These are phyloP conservation scores for Gymnocephalus cernua DNA, from an alignment of 2,113 vertebrate species.

Conservation along the genomic window DNA sequence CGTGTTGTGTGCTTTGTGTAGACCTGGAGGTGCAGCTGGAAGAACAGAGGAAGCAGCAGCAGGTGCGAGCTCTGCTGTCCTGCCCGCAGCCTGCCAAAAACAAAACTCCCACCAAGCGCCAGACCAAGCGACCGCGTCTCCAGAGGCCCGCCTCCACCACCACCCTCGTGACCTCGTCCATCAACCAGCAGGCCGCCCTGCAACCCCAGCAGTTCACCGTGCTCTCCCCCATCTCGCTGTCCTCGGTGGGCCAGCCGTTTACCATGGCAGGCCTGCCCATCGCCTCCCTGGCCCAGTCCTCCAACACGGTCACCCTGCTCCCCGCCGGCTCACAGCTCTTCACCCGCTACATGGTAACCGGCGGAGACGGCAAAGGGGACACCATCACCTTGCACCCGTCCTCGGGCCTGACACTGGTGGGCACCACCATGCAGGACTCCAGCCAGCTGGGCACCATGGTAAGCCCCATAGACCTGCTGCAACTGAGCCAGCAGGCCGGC, in stretches of 20 bases:
- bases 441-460: constrained; percentile 86
- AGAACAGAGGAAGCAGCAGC: constrained; percentile 92
- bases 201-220: constrained; percentile 84
- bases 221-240: constrained; percentile 83
- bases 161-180: constrained; percentile 88
- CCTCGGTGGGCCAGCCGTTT: constrained; percentile 87
- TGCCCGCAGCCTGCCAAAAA: constrained; percentile 90
- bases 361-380: constrained; percentile 87
- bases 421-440: constrained; percentile 89
- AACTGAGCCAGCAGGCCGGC: constrained; percentile 87
- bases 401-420: constrained; percentile 91
- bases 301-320: constrained; percentile 83
- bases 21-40: constrained; percentile 94
- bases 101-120: constrained; percentile 86
- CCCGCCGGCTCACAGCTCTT: constrained; percentile 92
- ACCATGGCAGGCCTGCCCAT: constrained; percentile 90
- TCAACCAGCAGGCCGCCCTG: constrained; percentile 82
- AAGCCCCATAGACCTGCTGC: constrained; percentile 92
- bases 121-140: constrained; percentile 91
- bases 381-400: constrained; percentile 91
- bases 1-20: constrained; percentile 58
- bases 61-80: constrained; percentile 86
- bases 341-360: constrained; percentile 87
- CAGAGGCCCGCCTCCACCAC: constrained; percentile 93
- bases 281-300: constrained; percentile 86